These are phyloP conservation scores for Erebia aethiops DNA, from an alignment of 2,888 invertebrate genomes.

Conservation along the genomic window DNA sequence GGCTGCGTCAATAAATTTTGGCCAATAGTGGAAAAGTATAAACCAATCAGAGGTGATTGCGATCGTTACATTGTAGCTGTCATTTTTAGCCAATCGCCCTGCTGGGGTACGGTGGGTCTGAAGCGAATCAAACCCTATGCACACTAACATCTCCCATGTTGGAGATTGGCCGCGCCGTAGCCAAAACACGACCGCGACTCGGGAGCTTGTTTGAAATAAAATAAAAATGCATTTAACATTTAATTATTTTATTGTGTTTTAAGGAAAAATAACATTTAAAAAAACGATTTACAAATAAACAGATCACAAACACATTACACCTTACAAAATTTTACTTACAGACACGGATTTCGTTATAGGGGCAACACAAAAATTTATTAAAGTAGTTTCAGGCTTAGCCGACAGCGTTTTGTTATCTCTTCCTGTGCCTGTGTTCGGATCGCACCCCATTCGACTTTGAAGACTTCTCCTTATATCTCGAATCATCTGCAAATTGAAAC, in stretches of 20 bases:
- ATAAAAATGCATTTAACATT: not conserved
- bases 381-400: not conserved
- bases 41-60: too few species aligned
- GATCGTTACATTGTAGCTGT: too few species aligned
- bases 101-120: too few species aligned
- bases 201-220: not conserved
- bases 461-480: conserved; percentile 70
- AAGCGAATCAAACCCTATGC: too few species aligned
- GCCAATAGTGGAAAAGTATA: too few species aligned
- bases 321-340: conserved; percentile 8
- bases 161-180: too few species aligned
- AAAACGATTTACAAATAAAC: conserved; percentile 1
- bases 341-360: not conserved
- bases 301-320: conserved; percentile 3
- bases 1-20: too few species aligned
- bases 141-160: too few species aligned
- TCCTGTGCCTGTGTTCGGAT: conserved; percentile 72
- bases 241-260: conserved; percentile 6
- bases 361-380: not conserved
- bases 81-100: too few species aligned
- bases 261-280: not conserved
- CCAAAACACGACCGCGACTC: too few species aligned
- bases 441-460: conserved; percentile 66
- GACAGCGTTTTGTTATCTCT: conserved; percentile 54
- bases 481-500: conserved; percentile 58